Percentiles rank a stretch among this genome's conserved stretches.
Conservation (phyloP, 92 coral and sea anemone species). For the Epizoanthus scotinus region DNA sequence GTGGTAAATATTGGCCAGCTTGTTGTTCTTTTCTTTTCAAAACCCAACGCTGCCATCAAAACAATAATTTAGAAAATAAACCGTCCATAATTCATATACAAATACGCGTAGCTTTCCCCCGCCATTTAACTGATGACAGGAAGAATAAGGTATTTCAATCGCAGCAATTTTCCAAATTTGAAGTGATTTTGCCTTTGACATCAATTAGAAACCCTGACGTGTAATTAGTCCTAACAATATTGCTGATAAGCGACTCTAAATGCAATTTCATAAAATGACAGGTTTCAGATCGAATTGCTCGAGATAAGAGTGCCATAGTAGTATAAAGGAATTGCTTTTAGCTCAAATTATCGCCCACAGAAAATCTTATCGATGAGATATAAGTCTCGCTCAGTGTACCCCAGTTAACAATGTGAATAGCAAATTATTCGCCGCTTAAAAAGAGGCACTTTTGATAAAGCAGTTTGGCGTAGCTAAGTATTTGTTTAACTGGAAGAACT, state of each 20-base stretch:
- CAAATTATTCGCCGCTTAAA: slow-evolving; percentile 27
- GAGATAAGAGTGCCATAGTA: slow-evolving; percentile 8
- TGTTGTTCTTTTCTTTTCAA: slow-evolving; percentile 15
- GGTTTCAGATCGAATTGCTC: slow-evolving; percentile 25
- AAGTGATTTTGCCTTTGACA: slow-evolving; percentile 32
- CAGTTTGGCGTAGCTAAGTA: neutral
- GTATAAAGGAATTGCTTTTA: neutral
- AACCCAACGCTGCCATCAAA: slow-evolving; percentile 31
- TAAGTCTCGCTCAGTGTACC: neutral
- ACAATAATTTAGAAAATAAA: slow-evolving; percentile 31
- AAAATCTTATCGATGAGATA: no score
- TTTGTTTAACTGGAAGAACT: slow-evolving; percentile 34
- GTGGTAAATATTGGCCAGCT: slow-evolving; percentile 24
- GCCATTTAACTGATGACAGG: neutral
- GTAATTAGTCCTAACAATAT: slow-evolving; percentile 31
- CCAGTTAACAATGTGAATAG: slow-evolving; percentile 2
- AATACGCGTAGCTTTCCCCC: neutral
- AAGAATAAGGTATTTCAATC: slow-evolving; percentile 24
- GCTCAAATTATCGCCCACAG: no score
- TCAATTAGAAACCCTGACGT: slow-evolving; percentile 29
- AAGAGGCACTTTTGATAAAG: neutral
- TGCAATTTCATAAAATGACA: slow-evolving; percentile 34
- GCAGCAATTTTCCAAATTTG: slow-evolving; percentile 7
- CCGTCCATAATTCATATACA: slow-evolving; percentile 16
- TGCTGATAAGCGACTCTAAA: slow-evolving; percentile 36